Base-by-base conservation (phyloP, 2,888 invertebrate species). In the Cryptus armator region DNA sequence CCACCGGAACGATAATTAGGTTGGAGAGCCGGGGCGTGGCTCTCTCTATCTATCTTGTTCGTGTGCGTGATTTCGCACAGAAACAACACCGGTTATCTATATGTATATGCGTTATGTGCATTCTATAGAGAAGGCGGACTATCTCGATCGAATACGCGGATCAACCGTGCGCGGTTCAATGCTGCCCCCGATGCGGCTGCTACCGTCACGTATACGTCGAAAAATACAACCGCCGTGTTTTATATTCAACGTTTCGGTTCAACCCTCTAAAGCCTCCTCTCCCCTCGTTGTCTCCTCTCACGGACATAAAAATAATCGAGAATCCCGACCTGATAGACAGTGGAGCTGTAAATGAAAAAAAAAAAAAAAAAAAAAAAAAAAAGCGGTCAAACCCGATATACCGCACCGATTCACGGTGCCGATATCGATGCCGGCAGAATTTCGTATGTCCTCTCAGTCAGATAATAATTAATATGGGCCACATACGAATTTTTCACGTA, bases 1-100 rank as follows among this genome's bases (percentile, higher is more conserved):
- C 71, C 66, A 85, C 79, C 85, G 79, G 79, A 85, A 85, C 85
- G 85, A 79, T 85, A 85, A 85, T 85, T 85, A 82, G 85, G 81
- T 85, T 79, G 75, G 85, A 79, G 82, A 82, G 82, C 82, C 68
- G 74, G 85, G 85, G 79, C 79, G 85, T 79, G 82, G 78, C 79
- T 66, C 70, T 85, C 37, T 7, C 67, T 77, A 51, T 84, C 78
- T 75, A 68, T 75, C 70, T 70, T 66, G 79, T 74, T 76, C 66
- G 82, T 82, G 75, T 71, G 75, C 66, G 71, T 75, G 75, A 71
- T 85, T 85, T 75, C 64, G 66, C 66, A 56, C 75, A 9, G 44
- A 32, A 84, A 71, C 71, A 56, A 24, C 53, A 48, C 16, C 3
- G 37, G 7, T 37, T 2, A 9, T 7, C 29, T 6, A 10, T 16